Conservation (phyloP, 2,888 invertebrate genomes). For the Ochropleura plecta region DNA sequence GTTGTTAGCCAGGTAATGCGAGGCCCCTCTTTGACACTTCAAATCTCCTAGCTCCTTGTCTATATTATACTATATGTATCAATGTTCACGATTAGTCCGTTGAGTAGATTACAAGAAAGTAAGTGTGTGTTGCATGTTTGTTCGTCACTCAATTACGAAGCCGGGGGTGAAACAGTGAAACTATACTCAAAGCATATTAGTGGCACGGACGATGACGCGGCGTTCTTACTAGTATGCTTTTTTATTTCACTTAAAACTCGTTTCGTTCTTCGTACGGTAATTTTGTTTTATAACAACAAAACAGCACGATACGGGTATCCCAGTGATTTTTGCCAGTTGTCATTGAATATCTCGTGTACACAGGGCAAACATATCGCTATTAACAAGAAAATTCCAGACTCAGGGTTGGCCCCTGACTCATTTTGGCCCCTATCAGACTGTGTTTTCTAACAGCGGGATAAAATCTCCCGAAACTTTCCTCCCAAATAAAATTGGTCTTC, state of each 20-base stretch:
- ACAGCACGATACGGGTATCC: neutral
- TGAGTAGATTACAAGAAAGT: slow-evolving; percentile 19
- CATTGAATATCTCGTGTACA: neutral
- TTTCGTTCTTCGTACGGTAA: neutral
- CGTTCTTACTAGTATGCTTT: slow-evolving; percentile 8
- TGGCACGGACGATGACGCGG: slow-evolving; percentile 33
- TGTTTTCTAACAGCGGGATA: neutral
- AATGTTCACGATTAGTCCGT: slow-evolving; percentile 1
- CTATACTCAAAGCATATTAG: slow-evolving; percentile 31
- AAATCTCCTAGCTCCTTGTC: neutral
- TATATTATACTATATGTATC: too few species aligned
- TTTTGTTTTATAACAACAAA: neutral
- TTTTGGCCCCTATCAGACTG: neutral
- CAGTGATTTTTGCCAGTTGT: neutral
- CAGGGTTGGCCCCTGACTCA: neutral
- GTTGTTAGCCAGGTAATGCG: neutral
- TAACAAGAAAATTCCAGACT: neutral
- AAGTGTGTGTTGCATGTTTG: slow-evolving; percentile 27
- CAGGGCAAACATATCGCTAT: neutral
- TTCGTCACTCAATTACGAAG: slow-evolving; percentile 18
- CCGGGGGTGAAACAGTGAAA: neutral
- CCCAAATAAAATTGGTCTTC: neutral
- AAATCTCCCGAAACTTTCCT: too few species aligned
- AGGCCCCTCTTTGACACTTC: neutral
- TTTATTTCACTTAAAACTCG: slow-evolving; percentile 5